Percentiles rank a stretch among this genome's conserved stretches.
Evolutionary conservation across 2,113 vertebrate genomes (phyloP).

Genomic region (Hirundichthys speculiger): DNA sequence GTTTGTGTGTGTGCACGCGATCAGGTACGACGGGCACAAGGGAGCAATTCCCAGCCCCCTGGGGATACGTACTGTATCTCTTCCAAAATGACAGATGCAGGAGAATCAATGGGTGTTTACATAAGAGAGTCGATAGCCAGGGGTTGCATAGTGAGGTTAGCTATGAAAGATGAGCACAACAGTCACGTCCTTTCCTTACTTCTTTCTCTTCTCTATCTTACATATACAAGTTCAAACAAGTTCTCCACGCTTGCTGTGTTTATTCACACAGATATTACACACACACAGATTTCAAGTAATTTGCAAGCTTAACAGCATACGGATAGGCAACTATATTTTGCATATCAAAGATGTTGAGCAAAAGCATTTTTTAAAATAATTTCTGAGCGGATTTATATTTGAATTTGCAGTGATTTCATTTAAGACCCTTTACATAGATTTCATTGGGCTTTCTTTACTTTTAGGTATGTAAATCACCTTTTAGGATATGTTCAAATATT

Average conservation of each 20-base stretch:
- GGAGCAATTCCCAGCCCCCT: conserved; percentile 73
- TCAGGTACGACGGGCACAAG: conserved; percentile 8
- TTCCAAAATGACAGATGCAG: conserved; percentile 76
- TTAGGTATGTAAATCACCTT: too few species aligned
- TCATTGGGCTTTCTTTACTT: too few species aligned
- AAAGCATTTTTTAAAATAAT: background rate
- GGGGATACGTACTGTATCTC: conserved; percentile 73
- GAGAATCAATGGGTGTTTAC: conserved; percentile 79
- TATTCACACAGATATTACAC: background rate
- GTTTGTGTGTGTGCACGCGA: background rate
- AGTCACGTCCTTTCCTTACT: conserved; percentile 25
- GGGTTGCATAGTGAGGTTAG: conserved; percentile 58
- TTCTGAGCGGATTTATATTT: conserved; percentile 1
- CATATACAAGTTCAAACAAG: conserved; percentile 14
- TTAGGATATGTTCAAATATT: too few species aligned
- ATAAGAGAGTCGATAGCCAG: conserved; percentile 76
- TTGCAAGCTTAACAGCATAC: conserved; percentile 15
- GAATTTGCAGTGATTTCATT: background rate
- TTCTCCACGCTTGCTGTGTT: conserved; percentile 8
- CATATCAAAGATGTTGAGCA: conserved; percentile 28
- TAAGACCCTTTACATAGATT: too few species aligned
- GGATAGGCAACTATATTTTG: conserved; percentile 11
- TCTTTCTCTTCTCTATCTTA: background rate
- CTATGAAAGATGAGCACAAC: conserved; percentile 61
- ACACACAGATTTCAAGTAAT: conserved; percentile 12